Base-by-base conservation (phyloP, 2,888 invertebrate genomes). In the Tetrapedia diversipes region DNA sequence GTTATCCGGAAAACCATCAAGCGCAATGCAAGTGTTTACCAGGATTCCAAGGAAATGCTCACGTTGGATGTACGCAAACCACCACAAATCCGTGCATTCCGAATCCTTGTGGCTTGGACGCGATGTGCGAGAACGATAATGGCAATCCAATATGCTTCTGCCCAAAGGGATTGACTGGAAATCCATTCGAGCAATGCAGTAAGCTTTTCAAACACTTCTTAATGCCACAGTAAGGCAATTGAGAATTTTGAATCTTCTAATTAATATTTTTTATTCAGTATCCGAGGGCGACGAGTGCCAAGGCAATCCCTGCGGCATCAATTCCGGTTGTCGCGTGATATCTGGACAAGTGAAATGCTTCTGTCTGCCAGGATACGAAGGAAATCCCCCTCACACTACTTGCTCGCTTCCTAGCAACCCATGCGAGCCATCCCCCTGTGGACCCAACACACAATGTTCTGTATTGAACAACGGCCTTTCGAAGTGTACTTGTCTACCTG, bases 121-220 rank as follows among this genome's bases (percentile, higher is more conserved):
- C 98, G 1, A 92, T 96, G 79, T 98, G 98, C 89, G 97, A 97
- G 92, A 94, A 95, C 60, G 96, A 97, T 86, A 95, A 95, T 86
- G 97, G 97, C 61, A 96, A 95, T 90, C 97, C 97, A 2, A 96
- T 97, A 82, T 98, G 98, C 89, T 96, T 94, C 92, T 98, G 98
- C 89, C 97, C 97, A 0, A 97, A 96, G 91, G 97, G 97, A 77
- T 93, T 97, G 79, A 97, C 97, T 4, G 98, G 98, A 91, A 97
- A 98, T 94, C 98, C 98, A 51, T 97, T 97, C 90, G 95, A 95
- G 89, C 96, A 95, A 92, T 97, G 97, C 94, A 96, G 97, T 97
- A 94, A 94, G 97, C 96, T 92, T 83, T 19, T 41, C 2, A 49
- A 63, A n/a, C 4, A 8, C 14, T 14, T 14, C 14, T 24, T 14